Conservation (phyloP, 2,113 vertebrate species). For the Ceyx margarethae region DNA sequence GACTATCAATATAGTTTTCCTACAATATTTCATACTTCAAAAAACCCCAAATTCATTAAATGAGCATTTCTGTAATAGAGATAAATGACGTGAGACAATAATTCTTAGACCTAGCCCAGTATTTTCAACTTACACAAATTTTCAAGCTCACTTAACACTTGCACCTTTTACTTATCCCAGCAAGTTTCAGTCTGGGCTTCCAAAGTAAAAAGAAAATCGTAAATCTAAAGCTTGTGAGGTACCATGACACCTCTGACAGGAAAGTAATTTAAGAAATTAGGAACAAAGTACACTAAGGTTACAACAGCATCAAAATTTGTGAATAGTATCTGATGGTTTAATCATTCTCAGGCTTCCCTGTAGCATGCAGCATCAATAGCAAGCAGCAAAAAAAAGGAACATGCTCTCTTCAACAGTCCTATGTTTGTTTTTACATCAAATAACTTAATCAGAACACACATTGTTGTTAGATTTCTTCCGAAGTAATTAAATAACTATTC, state of each 20-base stretch:
- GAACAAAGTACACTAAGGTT: background rate
- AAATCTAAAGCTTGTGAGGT: background rate
- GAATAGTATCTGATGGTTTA: background rate
- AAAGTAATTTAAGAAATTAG: background rate
- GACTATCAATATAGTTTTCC: background rate
- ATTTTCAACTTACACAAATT: background rate
- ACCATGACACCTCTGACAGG: background rate
- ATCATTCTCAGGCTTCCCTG: background rate
- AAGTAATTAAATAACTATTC: conserved; percentile 82
- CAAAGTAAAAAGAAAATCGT: background rate
- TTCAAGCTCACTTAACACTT: background rate
- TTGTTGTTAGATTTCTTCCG: conserved; percentile 72
- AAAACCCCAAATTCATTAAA: background rate
- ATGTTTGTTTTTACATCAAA: conserved; percentile 67
- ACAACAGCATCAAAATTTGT: background rate
- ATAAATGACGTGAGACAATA: background rate
- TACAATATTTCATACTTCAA: background rate
- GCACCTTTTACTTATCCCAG: background rate
- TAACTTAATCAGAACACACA: conserved; percentile 77
- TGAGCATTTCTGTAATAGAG: background rate
- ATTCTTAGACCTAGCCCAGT: background rate
- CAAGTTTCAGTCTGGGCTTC: background rate
- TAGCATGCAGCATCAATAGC: background rate
- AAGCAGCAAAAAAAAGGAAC: background rate
- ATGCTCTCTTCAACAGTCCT: conserved; percentile 14